These are phyloP conservation scores for Brachyrhaphis roseni DNA, from an alignment of 2,797 vertebrate genomes.

Conservation along the genomic window DNA sequence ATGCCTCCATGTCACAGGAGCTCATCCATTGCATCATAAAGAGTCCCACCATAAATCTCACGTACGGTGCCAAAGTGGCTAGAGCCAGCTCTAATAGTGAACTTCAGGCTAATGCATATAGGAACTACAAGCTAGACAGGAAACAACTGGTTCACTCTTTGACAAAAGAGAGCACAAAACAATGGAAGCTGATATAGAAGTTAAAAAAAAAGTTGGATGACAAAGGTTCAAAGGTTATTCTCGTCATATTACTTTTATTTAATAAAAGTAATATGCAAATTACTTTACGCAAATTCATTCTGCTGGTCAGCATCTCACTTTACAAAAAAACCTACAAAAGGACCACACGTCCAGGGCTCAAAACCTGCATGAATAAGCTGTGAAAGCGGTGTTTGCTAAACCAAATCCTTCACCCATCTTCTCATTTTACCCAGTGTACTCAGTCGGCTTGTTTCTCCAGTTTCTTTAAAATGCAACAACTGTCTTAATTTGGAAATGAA, in stretches of 20 bases:
- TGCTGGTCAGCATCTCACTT: background rate
- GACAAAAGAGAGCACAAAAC: background rate
- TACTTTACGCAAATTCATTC: background rate
- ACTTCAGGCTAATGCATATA: background rate
- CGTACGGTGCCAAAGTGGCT: too few species aligned
- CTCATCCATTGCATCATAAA: too few species aligned
- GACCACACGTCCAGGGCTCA: background rate
- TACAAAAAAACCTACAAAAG: slow-evolving; percentile 5
- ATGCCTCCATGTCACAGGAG: too few species aligned
- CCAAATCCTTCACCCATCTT: background rate
- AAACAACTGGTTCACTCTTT: slow-evolving; percentile 4
- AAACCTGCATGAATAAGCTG: background rate
- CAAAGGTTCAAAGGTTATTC: background rate
- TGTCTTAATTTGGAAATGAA: slow-evolving; percentile 48
- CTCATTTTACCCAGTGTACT: slow-evolving; percentile 7
- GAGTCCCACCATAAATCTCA: too few species aligned
- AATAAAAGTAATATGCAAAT: too few species aligned
- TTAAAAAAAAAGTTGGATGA: background rate
- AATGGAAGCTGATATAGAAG: slow-evolving; percentile 16
- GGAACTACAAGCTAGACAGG: slow-evolving; percentile 53
- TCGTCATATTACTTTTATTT: slow-evolving; percentile 9
- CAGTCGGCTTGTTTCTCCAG: background rate
- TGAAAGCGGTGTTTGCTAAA: background rate
- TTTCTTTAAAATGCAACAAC: slow-evolving; percentile 45
- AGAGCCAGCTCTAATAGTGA: background rate